A percentile compares a stretch with the other conserved stretches of the same genome.
Evolutionary conservation across 2,888 invertebrate species (phyloP).

Genomic region (Dynastes hyllus): DNA sequence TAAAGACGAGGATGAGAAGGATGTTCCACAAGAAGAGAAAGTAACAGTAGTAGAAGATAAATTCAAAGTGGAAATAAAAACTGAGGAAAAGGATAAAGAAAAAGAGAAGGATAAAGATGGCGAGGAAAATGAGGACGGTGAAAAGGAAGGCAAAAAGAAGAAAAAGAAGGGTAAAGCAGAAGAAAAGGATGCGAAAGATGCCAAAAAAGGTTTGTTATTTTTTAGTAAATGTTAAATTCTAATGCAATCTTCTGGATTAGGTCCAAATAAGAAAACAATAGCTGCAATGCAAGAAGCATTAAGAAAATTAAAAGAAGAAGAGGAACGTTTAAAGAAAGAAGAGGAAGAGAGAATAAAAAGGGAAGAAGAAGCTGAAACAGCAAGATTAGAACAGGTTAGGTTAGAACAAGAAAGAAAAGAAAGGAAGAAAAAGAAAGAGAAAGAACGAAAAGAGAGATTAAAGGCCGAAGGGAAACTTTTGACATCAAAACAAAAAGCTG

Average conservation of each 20-base stretch:
- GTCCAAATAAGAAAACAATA: conserved; percentile 89
- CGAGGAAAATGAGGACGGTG: conserved; percentile 60
- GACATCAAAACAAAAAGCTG: conserved; percentile 95
- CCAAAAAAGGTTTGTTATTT: conserved; percentile 72
- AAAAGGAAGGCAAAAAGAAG: conserved; percentile 70
- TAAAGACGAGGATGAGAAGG: conserved; percentile 57
- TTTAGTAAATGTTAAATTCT: not conserved
- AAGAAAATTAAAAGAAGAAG: conserved; percentile 91
- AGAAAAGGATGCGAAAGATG: conserved; percentile 75
- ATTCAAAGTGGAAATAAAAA: conserved; percentile 67
- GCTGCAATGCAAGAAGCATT: conserved; percentile 94
- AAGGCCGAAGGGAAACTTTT: conserved; percentile 97
- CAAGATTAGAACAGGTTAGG: conserved; percentile 82
- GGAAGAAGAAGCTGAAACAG: conserved; percentile 83
- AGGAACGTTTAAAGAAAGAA: conserved; percentile 82
- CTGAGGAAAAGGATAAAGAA: conserved; percentile 64
- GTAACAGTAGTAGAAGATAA: not conserved
- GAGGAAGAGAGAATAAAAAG: conserved; percentile 87
- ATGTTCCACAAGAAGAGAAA: conserved; percentile 69
- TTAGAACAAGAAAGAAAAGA: conserved; percentile 92
- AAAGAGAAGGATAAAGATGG: conserved; percentile 62
- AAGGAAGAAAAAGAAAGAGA: conserved; percentile 92
- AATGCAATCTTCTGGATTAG: conserved; percentile 66
- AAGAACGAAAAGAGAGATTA: conserved; percentile 91
- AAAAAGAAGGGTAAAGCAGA: conserved; percentile 71